phyloP scores from a whole-genome alignment of 2,797 vertebrate species.

The Acanthurus lineatus region DNA sequence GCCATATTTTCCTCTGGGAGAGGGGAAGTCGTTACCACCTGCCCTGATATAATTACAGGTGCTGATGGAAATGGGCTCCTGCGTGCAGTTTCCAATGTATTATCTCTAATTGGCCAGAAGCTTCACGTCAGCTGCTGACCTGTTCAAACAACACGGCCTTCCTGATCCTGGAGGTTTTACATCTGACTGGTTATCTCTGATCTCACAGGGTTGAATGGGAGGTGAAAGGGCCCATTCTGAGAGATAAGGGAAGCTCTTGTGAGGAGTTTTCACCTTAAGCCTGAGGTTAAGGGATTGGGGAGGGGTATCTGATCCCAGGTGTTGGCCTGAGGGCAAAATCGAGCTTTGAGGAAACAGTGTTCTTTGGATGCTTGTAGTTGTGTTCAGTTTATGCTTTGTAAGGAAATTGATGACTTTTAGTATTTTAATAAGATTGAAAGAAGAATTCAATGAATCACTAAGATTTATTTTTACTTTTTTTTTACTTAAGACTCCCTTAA shows the following conservation, averaged over 20 bases:
- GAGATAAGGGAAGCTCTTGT: conserved; percentile 36
- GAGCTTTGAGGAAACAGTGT: conserved; percentile 21
- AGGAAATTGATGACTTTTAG: background rate
- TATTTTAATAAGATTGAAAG: no score
- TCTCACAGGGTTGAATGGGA: conserved; percentile 37
- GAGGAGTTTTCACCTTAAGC: conserved; percentile 26
- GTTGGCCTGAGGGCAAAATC: background rate
- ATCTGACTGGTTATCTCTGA: conserved; percentile 59
- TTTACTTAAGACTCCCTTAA: no score
- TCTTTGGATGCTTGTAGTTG: background rate
- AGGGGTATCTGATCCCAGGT: conserved; percentile 23
- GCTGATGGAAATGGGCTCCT: conserved; percentile 72
- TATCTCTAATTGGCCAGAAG: conserved; percentile 79
- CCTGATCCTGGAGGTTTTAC: conserved; percentile 46
- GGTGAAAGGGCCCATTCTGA: conserved; percentile 26
- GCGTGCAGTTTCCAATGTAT: conserved; percentile 69
- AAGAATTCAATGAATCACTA: no score
- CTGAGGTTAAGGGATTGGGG: conserved; percentile 39
- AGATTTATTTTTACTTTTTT: no score
- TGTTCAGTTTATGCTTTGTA: background rate
- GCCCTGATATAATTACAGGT: conserved; percentile 74
- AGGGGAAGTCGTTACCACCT: conserved; percentile 68
- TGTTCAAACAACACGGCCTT: conserved; percentile 72
- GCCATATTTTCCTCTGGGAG: conserved; percentile 64
- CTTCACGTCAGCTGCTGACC: conserved; percentile 65